Evolutionary conservation across 1,140 invertebrate genomes (phyloP), one percentile per base, ranked within the genome.

Genomic region (Drosophila triauraria): DNA sequence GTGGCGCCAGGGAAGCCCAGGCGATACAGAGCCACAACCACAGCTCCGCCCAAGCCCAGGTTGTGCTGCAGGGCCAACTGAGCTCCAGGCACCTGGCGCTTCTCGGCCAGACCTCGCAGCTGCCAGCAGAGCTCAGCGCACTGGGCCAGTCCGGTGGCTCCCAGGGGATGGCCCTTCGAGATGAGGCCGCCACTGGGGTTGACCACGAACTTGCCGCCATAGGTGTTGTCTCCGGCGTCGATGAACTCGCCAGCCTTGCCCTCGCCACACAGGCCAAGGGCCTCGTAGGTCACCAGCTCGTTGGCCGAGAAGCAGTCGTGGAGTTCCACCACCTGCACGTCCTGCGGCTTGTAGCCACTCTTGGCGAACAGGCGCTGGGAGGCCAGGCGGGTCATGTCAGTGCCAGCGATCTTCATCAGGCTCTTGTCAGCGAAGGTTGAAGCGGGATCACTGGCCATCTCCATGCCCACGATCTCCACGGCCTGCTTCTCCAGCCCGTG

Each of bases 231-330:
- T 17, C 97, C 98, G 5, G 95, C 94, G 91, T 99, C 98, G 78
- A 99, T 96, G 56, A 99, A 95, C 74, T 97, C 96, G n/a, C 96
- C 97, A 17, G 97, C 99, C 93, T 98, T 96, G 67, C 98, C 99
- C 74, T 96, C 95, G 6, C 95, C 94, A 93, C 99, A 99, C 1
- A 99, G 93, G 23, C 99, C 98, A 17, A 99, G 94, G 2, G 98
- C 98, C 94, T 99, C 99, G 87, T 99, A 99, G 2, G 98, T 99
- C 9, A 99, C 97, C 32, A 99, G 93, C 91, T 99, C 99, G 94
- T 99, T 99, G 8, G 97, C 96, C 4, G 98, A 98, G 93, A 99
- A 99, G 93, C 99, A 99, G 93, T 99, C 99, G 87, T 99, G 99
- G 25, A 99, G 94, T 93, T 99, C 99, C n/a, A 99, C 95, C 1